A percentile compares a stretch with the other conserved stretches of the same genome.
phyloP scores from a whole-genome alignment of 2,888 invertebrate species.

The Cephonodes hylas region DNA sequence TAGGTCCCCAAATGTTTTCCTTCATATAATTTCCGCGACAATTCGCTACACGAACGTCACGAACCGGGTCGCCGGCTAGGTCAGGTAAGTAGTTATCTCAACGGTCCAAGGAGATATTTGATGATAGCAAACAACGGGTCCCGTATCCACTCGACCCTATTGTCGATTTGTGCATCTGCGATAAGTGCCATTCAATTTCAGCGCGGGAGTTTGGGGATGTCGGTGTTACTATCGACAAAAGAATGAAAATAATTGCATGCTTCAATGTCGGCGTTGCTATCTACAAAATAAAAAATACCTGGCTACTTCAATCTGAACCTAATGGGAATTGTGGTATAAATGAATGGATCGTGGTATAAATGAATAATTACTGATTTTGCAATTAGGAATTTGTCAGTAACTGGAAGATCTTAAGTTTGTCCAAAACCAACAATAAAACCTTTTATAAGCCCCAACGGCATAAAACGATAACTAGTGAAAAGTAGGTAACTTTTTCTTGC shows the following conservation, averaged over 20 bases:
- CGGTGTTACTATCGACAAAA: background rate
- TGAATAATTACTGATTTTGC: too few species aligned
- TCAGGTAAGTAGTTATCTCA: constrained; percentile 1
- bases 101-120: constrained; percentile 15
- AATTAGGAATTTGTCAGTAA: too few species aligned
- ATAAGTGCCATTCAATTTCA: constrained; percentile 44
- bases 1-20: too few species aligned
- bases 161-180: constrained; percentile 51
- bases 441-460: too few species aligned
- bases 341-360: too few species aligned
- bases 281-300: too few species aligned
- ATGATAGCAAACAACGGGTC: constrained; percentile 44
- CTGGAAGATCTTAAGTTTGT: too few species aligned
- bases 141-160: constrained; percentile 65
- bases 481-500: too few species aligned
- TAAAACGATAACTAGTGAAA: too few species aligned
- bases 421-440: too few species aligned
- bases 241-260: background rate
- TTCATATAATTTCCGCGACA: background rate
- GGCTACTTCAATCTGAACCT: too few species aligned
- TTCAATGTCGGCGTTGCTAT: background rate
- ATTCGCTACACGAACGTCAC: background rate
- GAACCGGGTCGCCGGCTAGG: background rate
- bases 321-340: too few species aligned
- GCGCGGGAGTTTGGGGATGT: constrained; percentile 28